phyloP scores from a whole-genome alignment of 1,140 invertebrate genomes.

The Drosophila pachea region DNA sequence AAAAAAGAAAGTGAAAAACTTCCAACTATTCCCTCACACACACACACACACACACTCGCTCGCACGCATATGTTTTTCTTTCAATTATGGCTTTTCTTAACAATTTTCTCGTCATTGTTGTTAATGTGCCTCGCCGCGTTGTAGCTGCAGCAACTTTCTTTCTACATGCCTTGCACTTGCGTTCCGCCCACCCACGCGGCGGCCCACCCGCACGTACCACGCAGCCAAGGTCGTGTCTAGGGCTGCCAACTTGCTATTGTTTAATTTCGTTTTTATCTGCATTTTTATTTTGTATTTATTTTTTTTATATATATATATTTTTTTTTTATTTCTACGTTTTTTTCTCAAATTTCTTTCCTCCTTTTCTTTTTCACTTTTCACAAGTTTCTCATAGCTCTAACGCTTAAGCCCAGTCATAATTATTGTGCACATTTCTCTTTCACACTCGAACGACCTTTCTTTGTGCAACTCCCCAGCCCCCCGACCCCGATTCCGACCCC shows the following conservation, averaged over 20 bases:
- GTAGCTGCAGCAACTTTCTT: conserved; percentile 69
- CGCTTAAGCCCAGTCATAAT: conserved; percentile 68
- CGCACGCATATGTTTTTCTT: conserved; percentile 46
- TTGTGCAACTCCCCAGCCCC: conserved; percentile 10
- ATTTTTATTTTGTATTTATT: conserved; percentile 1
- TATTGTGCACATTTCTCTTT: conserved; percentile 59
- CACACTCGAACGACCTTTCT: conserved; percentile 37
- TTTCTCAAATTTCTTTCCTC: no score
- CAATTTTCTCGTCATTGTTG: conserved; percentile 75
- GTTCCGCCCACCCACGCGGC: conserved; percentile 19
- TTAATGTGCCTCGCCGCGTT: conserved; percentile 35
- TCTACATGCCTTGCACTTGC: conserved; percentile 42
- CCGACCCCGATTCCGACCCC: no score
- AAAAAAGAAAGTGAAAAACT: conserved; percentile 61
- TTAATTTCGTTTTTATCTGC: conserved; percentile 8
- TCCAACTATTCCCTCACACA: conserved; percentile 11
- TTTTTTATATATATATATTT: no score
- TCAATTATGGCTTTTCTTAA: conserved; percentile 66
- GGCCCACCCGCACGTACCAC: conserved; percentile 43
- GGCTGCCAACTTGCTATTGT: conserved; percentile 52
- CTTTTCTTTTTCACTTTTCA: conserved; percentile 36
- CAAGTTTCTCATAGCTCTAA: conserved; percentile 62
- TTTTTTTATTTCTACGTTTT: background rate
- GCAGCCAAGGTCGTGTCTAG: conserved; percentile 39
- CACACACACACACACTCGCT: no score